Percentiles rank a stretch among this genome's conserved stretches.
Evolutionary conservation across 2,797 vertebrate genomes (phyloP).

Genomic region (Tenualosa thibaudeaui): DNA sequence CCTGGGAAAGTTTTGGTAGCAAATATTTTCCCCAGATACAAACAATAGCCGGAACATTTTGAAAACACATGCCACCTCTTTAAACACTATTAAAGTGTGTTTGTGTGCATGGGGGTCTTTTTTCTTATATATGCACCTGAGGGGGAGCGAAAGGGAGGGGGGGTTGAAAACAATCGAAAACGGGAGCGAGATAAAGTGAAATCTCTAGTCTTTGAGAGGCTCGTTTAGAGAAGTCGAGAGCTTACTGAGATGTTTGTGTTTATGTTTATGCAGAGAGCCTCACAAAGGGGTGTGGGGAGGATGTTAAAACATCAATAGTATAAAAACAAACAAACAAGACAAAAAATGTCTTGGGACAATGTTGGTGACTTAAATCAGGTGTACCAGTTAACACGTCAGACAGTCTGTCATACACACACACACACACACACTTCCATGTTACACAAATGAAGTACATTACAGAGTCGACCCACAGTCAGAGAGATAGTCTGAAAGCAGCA

Average conservation of each 20-base stretch:
- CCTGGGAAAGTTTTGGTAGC: conserved; percentile 9
- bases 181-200: neutral
- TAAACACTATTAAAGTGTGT: neutral
- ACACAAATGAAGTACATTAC: conserved; percentile 66
- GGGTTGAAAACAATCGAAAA: conserved; percentile 40
- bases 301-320: neutral
- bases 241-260: conserved; percentile 10
- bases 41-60: neutral
- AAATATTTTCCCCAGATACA: neutral
- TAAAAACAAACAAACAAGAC: neutral
- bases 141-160: neutral
- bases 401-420: conserved; percentile 26
- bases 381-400: conserved; percentile 37
- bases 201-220: neutral
- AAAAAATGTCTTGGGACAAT: neutral
- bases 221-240: neutral
- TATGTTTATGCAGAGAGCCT: neutral
- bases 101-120: neutral
- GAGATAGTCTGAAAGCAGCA: conserved; percentile 43
- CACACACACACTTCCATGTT: conserved; percentile 44
- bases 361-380: conserved; percentile 30
- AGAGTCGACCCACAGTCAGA: conserved; percentile 66
- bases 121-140: neutral
- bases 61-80: neutral
- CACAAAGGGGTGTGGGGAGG: neutral